Conservation (phyloP, 2,888 invertebrate genomes). For the Trissolcus japonicus region DNA sequence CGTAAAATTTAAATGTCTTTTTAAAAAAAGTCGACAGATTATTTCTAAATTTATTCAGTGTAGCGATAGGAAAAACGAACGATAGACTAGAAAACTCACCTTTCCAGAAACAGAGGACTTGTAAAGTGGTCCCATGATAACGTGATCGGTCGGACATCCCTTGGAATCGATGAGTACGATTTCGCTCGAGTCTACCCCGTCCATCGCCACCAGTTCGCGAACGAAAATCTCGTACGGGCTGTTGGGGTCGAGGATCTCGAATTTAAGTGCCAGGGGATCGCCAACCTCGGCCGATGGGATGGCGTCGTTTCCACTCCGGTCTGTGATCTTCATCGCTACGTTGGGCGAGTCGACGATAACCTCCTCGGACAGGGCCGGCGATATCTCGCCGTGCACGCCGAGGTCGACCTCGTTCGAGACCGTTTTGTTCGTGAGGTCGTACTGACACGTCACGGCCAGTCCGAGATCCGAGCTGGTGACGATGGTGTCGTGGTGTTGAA, state of each 20-base stretch:
- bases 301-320: constrained; percentile 88
- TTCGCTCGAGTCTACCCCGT: constrained; percentile 94
- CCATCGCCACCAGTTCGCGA: constrained; percentile 94
- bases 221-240: constrained; percentile 97
- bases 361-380: constrained; percentile 90
- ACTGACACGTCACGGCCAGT: constrained; percentile 94
- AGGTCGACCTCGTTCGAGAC: constrained; percentile 94
- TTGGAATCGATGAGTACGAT: constrained; percentile 93
- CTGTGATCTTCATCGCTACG: constrained; percentile 94
- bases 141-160: constrained; percentile 95
- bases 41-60: too few species aligned
- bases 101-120: constrained; percentile 88
- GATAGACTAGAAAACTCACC: constrained; percentile 77
- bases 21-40: too few species aligned
- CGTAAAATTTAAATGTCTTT: too few species aligned
- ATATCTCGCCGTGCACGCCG: constrained; percentile 92
- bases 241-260: constrained; percentile 94
- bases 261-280: constrained; percentile 92
- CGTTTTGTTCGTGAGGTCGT: constrained; percentile 95
- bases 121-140: constrained; percentile 94
- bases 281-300: constrained; percentile 94
- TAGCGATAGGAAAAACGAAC: neutral
- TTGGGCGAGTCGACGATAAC: constrained; percentile 96
- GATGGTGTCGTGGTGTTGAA: constrained; percentile 96
- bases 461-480: constrained; percentile 96